These are phyloP conservation scores for Eupithecia abbreviata DNA, from an alignment of 2,888 invertebrate genomes.

Conservation along the genomic window DNA sequence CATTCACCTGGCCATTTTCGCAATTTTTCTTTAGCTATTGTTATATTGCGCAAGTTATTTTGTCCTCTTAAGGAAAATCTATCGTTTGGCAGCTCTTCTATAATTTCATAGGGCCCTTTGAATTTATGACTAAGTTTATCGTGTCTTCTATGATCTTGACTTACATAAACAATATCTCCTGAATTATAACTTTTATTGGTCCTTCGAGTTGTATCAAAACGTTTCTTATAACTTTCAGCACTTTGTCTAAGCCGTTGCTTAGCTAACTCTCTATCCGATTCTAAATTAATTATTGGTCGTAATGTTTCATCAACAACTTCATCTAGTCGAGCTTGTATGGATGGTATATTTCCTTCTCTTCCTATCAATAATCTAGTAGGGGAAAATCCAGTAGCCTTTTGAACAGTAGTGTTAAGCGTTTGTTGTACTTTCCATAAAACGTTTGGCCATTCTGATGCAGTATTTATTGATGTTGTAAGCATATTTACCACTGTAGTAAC, in stretches of 20 bases:
- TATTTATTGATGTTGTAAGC: constrained; percentile 3
- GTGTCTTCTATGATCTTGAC: constrained; percentile 17
- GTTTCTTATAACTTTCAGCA: not conserved
- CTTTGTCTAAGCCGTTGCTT: not conserved
- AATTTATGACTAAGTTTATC: constrained; percentile 8
- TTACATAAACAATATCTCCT: constrained; percentile 17
- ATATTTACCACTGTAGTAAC: constrained; percentile 11
- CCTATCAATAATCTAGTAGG: constrained; percentile 11
- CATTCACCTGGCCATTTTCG: constrained; percentile 14
- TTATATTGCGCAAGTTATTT: constrained; percentile 8
- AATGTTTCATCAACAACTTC: constrained; percentile 5
- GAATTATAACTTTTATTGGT: not conserved
- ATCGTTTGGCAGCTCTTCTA: not conserved
- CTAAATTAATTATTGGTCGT: not conserved
- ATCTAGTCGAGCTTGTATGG: constrained; percentile 23
- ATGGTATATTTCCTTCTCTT: constrained; percentile 20
- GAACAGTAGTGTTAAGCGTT: constrained; percentile 10
- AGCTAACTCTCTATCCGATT: not conserved
- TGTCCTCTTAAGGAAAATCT: constrained; percentile 5
- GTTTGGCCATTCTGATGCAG: constrained; percentile 17
- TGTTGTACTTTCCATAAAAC: constrained; percentile 16
- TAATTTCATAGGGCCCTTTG: constrained; percentile 5
- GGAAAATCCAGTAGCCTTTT: constrained; percentile 11
- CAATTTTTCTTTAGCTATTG: constrained; percentile 12
- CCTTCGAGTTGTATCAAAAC: constrained; percentile 5